Percentiles rank a stretch among this genome's conserved stretches.
phyloP scores from a whole-genome alignment of 1,140 invertebrate species.

The Ostrea edulis region DNA sequence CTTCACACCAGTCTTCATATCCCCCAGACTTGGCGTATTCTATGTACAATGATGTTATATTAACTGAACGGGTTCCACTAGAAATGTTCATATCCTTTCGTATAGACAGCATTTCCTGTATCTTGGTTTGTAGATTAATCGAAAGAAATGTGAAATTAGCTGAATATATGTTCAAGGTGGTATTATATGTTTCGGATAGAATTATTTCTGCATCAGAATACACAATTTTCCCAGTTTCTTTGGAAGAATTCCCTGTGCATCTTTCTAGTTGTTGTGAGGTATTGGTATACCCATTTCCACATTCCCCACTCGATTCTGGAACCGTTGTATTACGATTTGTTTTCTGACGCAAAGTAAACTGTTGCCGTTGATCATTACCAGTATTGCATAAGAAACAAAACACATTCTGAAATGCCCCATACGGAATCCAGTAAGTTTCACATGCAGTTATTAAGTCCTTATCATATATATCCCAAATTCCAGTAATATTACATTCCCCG shows the following conservation, averaged over 20 bases:
- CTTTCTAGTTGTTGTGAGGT: not conserved
- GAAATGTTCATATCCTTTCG: not conserved
- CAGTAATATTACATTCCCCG: slow-evolving; percentile 15
- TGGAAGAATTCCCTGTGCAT: not conserved
- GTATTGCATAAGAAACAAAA: slow-evolving; percentile 35
- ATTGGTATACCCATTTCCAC: not conserved
- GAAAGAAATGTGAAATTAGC: not conserved
- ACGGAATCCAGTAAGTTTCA: slow-evolving; percentile 21
- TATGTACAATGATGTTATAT: not conserved
- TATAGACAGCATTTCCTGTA: not conserved
- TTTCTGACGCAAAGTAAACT: not conserved
- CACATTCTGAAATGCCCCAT: not conserved
- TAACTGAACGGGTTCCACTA: not conserved
- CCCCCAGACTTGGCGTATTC: slow-evolving; percentile 3
- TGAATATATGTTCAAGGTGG: not conserved
- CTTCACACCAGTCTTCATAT: not conserved
- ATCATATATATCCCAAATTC: slow-evolving; percentile 1
- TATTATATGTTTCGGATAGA: not conserved
- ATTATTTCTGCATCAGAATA: not conserved
- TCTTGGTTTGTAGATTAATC: not conserved
- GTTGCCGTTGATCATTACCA: not conserved
- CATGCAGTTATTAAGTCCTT: not conserved
- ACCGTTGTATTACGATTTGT: not conserved
- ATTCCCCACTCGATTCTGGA: not conserved
- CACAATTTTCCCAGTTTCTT: not conserved